Evolutionary conservation across 2,888 invertebrate genomes (phyloP), one percentile per base, ranked within the genome.

Genomic region (Tridacna crocea): DNA sequence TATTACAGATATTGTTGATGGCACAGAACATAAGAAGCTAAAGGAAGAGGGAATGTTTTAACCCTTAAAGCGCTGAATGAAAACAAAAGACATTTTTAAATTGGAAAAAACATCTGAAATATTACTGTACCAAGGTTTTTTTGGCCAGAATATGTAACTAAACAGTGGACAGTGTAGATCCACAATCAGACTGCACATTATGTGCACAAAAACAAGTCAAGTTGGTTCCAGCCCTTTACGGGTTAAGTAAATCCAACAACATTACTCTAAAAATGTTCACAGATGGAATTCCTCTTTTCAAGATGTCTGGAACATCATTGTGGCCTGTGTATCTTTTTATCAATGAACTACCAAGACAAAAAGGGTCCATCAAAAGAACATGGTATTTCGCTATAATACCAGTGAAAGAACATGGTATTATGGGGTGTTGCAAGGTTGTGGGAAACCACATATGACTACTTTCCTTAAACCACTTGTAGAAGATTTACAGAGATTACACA

Each of bases 391-490:
- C n/a, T n/a, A 26, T 10, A 66, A 66, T 10, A 17, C 58, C 19
- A 19, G 17, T 72, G 36, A 36, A 82, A 79, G 48, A 84, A 82
- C 47, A 82, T 82, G 82, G 22, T 84, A 3, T 68, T 82, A 19
- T 80, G 72, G 80, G 75, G 72, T 80, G n/a, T 72, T 75, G 79
- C 77, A 80, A 75, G 80, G 82, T 10, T 11, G n/a, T 22, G 84
- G 82, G 12, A 88, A 86, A 77, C 85, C 85, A 61, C 72, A 77
- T 10, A 81, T 85, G 84, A 79, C 73, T 22, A 82, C 79, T 48
- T 86, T 77, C 63, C 36, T 88, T 24, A 66, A 79, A 61, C 84
- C 82, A 15, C 47, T 88, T 17, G 77, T 83, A 15, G n/a, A 48
- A n/a, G 82, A 87, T 55, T 58, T 87, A 6, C 22, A 58, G 12